phyloP scores from a whole-genome alignment of 1,140 invertebrate genomes.

The Maniola jurtina region DNA sequence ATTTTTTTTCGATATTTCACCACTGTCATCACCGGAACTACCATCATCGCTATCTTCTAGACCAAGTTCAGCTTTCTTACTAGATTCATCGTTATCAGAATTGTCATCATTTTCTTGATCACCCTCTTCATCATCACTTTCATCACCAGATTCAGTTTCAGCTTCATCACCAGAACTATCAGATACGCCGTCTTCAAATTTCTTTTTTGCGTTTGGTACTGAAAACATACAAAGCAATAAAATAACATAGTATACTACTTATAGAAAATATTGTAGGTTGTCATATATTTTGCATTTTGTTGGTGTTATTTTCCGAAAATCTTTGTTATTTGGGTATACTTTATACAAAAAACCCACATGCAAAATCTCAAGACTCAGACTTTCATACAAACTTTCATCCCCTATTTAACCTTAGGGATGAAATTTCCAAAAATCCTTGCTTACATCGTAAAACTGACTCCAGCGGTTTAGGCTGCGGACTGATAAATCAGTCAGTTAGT shows the following conservation, averaged over 20 bases:
- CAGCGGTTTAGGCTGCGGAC: no score
- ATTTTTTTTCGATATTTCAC: neutral
- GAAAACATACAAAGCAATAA: slow-evolving; percentile 25
- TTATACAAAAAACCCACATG: neutral
- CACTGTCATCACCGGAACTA: neutral
- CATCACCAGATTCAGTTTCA: slow-evolving; percentile 32
- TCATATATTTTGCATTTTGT: no score
- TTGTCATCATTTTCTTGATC: slow-evolving; percentile 51
- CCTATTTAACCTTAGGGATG: no score
- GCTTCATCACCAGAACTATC: slow-evolving; percentile 55
- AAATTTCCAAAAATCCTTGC: no score
- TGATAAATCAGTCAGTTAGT: no score
- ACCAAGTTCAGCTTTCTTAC: neutral
- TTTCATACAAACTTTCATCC: no score
- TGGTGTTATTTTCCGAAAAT: no score
- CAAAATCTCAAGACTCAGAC: slow-evolving; percentile 4
- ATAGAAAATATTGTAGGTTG: no score
- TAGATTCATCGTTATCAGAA: slow-evolving; percentile 7
- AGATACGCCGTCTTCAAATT: slow-evolving; percentile 66
- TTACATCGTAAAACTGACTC: no score
- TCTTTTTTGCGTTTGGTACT: slow-evolving; percentile 66
- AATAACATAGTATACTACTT: no score
- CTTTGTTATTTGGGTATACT: no score
- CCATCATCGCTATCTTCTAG: neutral
- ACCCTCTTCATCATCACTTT: slow-evolving; percentile 42